Conservation (phyloP, 2,113 vertebrate genomes). For the Ochotona curzoniae region DNA sequence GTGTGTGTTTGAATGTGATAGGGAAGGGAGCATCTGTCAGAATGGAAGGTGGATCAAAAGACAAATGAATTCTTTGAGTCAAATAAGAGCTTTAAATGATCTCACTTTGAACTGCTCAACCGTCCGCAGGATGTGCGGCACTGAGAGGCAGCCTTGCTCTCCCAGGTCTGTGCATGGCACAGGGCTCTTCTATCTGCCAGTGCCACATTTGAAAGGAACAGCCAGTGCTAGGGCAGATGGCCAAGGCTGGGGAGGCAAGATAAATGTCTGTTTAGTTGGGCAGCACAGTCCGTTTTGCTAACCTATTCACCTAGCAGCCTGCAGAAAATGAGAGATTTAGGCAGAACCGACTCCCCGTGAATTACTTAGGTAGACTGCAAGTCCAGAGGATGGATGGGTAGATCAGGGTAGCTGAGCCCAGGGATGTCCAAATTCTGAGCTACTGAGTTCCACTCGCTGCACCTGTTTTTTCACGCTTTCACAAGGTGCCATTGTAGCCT, state of each 20-base stretch:
- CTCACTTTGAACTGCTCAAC: conserved; percentile 63
- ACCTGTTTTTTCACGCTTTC: neutral
- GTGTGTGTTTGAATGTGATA: conserved; percentile 86
- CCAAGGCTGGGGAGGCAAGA: conserved; percentile 58
- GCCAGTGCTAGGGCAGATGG: neutral
- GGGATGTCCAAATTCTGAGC: neutral
- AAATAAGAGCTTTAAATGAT: conserved; percentile 82
- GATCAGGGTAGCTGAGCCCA: neutral
- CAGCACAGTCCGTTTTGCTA: neutral
- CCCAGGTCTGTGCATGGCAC: neutral
- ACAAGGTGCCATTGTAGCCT: too few species aligned
- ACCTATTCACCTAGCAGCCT: conserved; percentile 11
- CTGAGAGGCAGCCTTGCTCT: conserved; percentile 19
- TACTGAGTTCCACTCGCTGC: neutral
- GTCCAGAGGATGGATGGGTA: neutral
- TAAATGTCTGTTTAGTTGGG: conserved; percentile 36
- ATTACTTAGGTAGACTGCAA: neutral
- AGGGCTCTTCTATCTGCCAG: neutral
- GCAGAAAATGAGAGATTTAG: conserved; percentile 13
- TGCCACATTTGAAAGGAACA: conserved; percentile 32
- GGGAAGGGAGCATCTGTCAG: conserved; percentile 83
- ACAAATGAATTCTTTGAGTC: conserved; percentile 86
- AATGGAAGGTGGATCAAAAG: conserved; percentile 84
- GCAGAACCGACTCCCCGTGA: neutral
- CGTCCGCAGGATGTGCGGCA: neutral